Evolutionary conservation across 2,888 invertebrate genomes (phyloP), one percentile per base, ranked within the genome.

Genomic region (Oxycera nigricornis): DNA sequence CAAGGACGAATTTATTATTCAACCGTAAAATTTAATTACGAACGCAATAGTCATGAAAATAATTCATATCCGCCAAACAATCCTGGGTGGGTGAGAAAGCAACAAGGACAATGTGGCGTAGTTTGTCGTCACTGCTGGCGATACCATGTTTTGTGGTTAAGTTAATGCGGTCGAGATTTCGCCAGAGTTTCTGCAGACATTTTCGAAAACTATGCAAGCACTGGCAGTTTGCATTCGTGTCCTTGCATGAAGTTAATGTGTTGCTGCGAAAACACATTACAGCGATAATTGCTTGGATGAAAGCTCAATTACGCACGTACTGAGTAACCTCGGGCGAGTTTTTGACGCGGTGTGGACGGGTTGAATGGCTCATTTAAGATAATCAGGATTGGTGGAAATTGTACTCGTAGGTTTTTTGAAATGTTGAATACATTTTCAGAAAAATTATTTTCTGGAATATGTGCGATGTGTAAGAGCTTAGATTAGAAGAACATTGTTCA

Each of bases 1-100:
- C 73, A 61, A 75, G 68, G 61, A 75, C 67, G 73, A 75, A 73
- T 73, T 72, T 65, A 73, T 75, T 73, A 75, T 68, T 73, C 75
- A 73, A 70, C 61, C 75, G 73, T 75, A 67, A 75, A 75, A 75
- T 75, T 75, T 73, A 75, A 75, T 75, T 75, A 73, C 75, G 68
- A 75, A 68, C 55, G 73, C 75, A 75, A 75, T 75, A 75, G 73
- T 75, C 73, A 67, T 31, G 31, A 17, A 70, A 72, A 75, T 75
- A 75, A 73, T 73, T 75, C 75, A 75, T 75, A 73, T 75, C 52
- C 67, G 72, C 61, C 50, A 65, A 65, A 41, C 52, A 28, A 31
- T 52, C 24, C 55, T 17, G 9, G 28, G 22, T 2, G 17, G 14
- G 20, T 14, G 1, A 14, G 52, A 9, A 11, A 59, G 59, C 26